Base-by-base conservation (phyloP, 1,140 invertebrate genomes). In the Acromyrmex heyeri region DNA sequence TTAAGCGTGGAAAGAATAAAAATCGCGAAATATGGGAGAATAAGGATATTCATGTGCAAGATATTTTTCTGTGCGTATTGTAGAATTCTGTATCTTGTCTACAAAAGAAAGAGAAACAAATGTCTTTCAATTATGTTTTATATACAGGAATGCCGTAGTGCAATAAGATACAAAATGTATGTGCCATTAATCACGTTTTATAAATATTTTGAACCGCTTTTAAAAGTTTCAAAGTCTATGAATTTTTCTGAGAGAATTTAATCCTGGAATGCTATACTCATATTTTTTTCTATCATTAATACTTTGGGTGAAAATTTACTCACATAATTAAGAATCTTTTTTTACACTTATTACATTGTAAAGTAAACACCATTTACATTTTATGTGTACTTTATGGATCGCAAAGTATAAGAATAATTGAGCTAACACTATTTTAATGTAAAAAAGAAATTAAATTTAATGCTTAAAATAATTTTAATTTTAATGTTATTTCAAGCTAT, bases 1-100 rank as follows among this genome's bases (percentile, higher is more conserved):
- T 83, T 62, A 83, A 83, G 55, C 79, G 55, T 75, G 79, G 38
- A 34, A 50, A 83, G 79, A 83, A 83, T 83, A 61, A 83, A 82
- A 83, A 83, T 83, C 69, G 38, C 69, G 69, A 73, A 83, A 73
- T 75, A 48, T 21, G 69, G 12, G 61, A 73, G 67, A 72, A 72
- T 72, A 59, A 82, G 38, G n/a, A 61, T 73, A 50, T 73, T 24
- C 38, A 38, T 27, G 55, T 48, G 38, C 79, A 18, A 34, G 79
- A 83, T 83, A 83, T 73, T 83, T 18, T 75, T 73, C 12, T 27
- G 53, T 27, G 79, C 18, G 12, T 70, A 27, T 59, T 53, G 64
- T 57, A 57, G 55, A 83, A 73, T 62, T 44, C 24, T 55, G 38
- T 83, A 83, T 73, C 67, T 61, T 75, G 69, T 34, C 18, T 12